A percentile compares a stretch with the other conserved stretches of the same genome.
Evolutionary conservation across 2,888 invertebrate species (phyloP).

Genomic region (Drosophila peninsularis): DNA sequence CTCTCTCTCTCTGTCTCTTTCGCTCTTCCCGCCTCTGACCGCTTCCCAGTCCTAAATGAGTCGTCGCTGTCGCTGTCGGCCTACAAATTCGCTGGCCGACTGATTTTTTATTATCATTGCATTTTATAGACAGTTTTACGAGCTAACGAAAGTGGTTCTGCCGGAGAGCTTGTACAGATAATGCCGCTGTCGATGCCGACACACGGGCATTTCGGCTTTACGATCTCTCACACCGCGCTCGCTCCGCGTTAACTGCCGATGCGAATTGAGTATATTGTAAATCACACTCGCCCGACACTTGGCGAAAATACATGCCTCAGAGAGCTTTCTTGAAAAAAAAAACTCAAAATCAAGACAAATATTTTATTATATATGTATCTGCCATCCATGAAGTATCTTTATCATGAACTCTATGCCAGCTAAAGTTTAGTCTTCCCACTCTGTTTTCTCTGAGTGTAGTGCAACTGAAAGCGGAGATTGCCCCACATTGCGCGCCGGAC

Average conservation of each 20-base stretch:
- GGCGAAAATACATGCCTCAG: not conserved
- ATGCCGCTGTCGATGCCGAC: constrained; percentile 50
- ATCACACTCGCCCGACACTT: constrained; percentile 60
- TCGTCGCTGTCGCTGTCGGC: constrained; percentile 55
- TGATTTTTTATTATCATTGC: constrained; percentile 76
- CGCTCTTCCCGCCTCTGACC: constrained; percentile 1
- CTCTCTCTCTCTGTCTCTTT: no score
- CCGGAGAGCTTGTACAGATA: constrained; percentile 59
- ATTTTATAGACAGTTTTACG: constrained; percentile 79
- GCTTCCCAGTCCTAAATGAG: constrained; percentile 59
- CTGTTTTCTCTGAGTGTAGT: constrained; percentile 2
- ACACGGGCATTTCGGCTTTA: constrained; percentile 55
- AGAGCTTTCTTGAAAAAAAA: no score
- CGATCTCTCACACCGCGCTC: constrained; percentile 44
- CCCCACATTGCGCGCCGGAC: constrained; percentile 44
- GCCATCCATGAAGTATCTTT: no score
- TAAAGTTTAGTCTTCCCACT: not conserved
- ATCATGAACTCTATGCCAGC: not conserved
- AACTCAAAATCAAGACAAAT: not conserved
- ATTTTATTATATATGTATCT: no score
- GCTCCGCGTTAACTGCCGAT: constrained; percentile 34
- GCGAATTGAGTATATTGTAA: constrained; percentile 68
- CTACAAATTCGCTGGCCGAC: constrained; percentile 53
- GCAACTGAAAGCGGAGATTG: constrained; percentile 4
- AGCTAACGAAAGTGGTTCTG: constrained; percentile 80